Percentiles rank a stretch among this genome's conserved stretches.
Conservation (phyloP, 2,888 invertebrate species). For the Eueremaeus valkanovi region DNA sequence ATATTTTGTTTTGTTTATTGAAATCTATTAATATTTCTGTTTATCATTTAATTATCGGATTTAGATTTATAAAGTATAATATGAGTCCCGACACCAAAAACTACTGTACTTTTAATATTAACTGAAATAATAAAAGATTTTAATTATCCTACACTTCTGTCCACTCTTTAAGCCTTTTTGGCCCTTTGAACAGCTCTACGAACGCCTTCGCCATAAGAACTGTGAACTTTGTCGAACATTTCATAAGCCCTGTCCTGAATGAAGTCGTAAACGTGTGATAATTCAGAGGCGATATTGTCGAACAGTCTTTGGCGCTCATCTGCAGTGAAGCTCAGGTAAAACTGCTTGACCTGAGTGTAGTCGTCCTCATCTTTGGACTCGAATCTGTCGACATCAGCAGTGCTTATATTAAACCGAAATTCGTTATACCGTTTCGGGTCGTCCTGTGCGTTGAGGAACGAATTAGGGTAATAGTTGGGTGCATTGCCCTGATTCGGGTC, state of each 20-base stretch:
- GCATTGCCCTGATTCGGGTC: conserved; percentile 73
- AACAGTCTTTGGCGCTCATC: conserved; percentile 68
- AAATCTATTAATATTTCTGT: too few species aligned
- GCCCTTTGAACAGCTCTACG: conserved; percentile 11
- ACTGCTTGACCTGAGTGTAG: conserved; percentile 74
- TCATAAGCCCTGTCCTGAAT: conserved; percentile 78
- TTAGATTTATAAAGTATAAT: too few species aligned
- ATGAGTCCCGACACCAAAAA: too few species aligned
- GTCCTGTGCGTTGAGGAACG: conserved; percentile 76
- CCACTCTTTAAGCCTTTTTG: not conserved
- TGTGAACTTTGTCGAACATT: conserved; percentile 74
- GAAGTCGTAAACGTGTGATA: conserved; percentile 74
- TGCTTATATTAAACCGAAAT: conserved; percentile 59
- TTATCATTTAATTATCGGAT: too few species aligned
- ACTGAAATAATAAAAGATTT: not conserved
- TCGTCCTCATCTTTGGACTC: conserved; percentile 84
- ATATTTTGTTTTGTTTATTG: too few species aligned
- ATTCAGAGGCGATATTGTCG: conserved; percentile 71
- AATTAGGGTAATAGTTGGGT: conserved; percentile 96
- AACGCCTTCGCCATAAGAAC: conserved; percentile 61
- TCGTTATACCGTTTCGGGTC: conserved; percentile 59
- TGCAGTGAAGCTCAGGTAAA: conserved; percentile 60
- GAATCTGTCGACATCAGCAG: conserved; percentile 67
- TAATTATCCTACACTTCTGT: not conserved
- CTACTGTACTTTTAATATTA: not conserved